phyloP scores from a whole-genome alignment of 53 echinoderm and acorn worm genomes.

The Mesocentrotus franciscanus region DNA sequence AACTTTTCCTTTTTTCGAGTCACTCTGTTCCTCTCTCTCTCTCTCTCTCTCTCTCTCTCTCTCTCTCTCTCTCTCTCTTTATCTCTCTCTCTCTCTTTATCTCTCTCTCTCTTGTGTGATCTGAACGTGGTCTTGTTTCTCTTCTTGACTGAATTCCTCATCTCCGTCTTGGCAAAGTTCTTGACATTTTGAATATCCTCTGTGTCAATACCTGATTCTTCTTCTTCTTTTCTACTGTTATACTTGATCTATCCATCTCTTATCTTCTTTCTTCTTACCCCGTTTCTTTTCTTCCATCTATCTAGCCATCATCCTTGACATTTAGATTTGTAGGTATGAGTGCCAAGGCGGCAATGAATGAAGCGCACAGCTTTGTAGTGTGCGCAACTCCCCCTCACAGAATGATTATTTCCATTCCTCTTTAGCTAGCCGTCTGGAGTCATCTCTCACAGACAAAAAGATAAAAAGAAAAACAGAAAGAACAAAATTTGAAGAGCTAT shows the following conservation, averaged over 20 bases:
- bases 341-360: conserved; percentile 28
- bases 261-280: not conserved
- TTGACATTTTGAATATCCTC: not conserved
- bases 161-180: conserved; percentile 16
- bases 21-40: conserved; percentile 18
- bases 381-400: conserved; percentile 47
- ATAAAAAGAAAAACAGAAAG: conserved; percentile 2
- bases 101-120: conserved; percentile 9
- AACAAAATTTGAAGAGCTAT: conserved; percentile 29
- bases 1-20: conserved; percentile 45
- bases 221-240: not conserved
- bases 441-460: conserved; percentile 2
- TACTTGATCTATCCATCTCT: not conserved
- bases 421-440: conserved; percentile 48
- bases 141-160: not conserved
- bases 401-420: conserved; percentile 41
- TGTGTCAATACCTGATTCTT: not conserved
- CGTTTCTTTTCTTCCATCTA: not conserved
- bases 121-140: not conserved
- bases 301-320: conserved; percentile 26
- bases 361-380: conserved; percentile 54
- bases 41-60: not conserved
- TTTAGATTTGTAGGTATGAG: conserved; percentile 31
- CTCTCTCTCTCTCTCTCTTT: conserved; percentile 22
- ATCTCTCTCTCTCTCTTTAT: not conserved